These are phyloP conservation scores for Catostomus latipinnis DNA, from an alignment of 2,797 vertebrate genomes.

Conservation along the genomic window DNA sequence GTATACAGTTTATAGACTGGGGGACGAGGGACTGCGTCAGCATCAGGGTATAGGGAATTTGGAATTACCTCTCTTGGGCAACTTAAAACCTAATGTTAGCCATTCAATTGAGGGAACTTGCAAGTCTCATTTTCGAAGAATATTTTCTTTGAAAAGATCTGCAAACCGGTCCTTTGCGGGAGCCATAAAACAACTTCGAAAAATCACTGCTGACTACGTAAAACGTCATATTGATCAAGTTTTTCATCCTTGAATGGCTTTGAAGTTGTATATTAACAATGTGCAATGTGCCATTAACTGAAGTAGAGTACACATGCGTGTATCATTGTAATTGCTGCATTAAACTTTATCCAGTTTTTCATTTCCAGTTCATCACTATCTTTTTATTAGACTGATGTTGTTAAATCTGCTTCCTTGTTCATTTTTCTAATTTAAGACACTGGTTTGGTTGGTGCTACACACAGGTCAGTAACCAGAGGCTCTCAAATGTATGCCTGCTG, in stretches of 20 bases:
- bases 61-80: neutral
- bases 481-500: conserved; percentile 24
- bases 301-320: conserved; percentile 48
- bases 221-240: conserved; percentile 28
- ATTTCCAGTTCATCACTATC: conserved; percentile 39
- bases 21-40: conserved; percentile 1
- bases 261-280: conserved; percentile 48
- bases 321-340: conserved; percentile 51
- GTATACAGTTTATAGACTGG: conserved; percentile 44
- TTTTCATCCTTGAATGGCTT: conserved; percentile 37
- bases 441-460: neutral
- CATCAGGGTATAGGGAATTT: conserved; percentile 1
- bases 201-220: conserved; percentile 34
- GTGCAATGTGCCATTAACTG: conserved; percentile 51
- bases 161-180: conserved; percentile 1
- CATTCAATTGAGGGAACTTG: conserved; percentile 5
- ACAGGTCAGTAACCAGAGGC: conserved; percentile 7
- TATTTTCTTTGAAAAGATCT: conserved; percentile 32
- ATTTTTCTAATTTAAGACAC: neutral
- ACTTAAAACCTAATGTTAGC: conserved; percentile 6
- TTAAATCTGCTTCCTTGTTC: neutral
- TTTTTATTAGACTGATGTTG: conserved; percentile 20
- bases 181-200: conserved; percentile 34
- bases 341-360: conserved; percentile 48
- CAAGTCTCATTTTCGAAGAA: conserved; percentile 20